These are phyloP conservation scores for Eptesicus fuscus DNA, from an alignment of 2,113 vertebrate species.

Conservation along the genomic window DNA sequence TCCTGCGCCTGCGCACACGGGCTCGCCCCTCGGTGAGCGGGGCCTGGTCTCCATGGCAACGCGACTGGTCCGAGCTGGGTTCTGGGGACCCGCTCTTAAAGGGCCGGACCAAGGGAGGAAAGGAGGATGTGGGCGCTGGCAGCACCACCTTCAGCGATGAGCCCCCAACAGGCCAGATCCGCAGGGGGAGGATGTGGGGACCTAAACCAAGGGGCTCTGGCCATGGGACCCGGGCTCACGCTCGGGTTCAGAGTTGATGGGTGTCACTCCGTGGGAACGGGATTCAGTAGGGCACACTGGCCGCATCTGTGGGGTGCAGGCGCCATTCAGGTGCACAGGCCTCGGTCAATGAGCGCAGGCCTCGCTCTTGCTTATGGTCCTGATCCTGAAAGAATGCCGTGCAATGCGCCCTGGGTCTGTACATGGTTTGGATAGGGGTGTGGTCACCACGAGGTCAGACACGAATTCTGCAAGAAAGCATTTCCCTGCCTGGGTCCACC, in stretches of 20 bases:
- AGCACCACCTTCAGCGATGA: neutral
- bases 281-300: neutral
- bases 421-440: accelerated
- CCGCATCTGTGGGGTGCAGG: accelerated
- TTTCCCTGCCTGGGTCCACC: too few species aligned
- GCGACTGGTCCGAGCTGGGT: neutral
- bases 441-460: neutral
- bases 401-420: neutral
- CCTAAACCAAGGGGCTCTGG: neutral
- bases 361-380: neutral
- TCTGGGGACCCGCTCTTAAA: neutral
- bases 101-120: neutral
- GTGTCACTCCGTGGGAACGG: neutral
- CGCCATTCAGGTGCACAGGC: neutral
- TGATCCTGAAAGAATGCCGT: too few species aligned
- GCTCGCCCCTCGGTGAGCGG: neutral
- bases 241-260: neutral
- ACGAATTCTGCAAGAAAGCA: neutral
- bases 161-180: neutral
- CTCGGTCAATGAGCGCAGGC: neutral
- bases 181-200: neutral
- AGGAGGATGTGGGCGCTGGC: neutral
- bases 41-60: constrained; percentile 40
- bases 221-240: neutral
- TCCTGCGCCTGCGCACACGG: neutral